Conservation (phyloP, 2,797 vertebrate genomes). For the Anguilla marmorata region DNA sequence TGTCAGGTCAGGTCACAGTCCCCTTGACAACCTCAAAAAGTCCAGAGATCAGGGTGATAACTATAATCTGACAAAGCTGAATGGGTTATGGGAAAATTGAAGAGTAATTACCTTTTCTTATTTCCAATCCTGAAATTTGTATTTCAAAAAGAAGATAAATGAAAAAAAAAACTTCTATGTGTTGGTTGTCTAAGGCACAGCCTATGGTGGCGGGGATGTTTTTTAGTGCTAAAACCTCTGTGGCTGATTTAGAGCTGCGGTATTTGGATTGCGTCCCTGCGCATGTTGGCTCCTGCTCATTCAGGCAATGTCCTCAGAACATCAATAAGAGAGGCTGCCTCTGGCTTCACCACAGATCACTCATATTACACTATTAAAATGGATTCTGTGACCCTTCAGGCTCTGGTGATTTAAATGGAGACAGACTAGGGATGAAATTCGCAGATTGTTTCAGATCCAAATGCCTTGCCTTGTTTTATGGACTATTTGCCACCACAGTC, state of each 20-base stretch:
- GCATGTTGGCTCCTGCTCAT: neutral
- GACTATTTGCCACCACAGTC: neutral
- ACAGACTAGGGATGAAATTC: constrained; percentile 11
- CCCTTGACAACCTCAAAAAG: neutral
- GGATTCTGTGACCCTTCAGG: neutral
- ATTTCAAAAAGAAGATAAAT: neutral
- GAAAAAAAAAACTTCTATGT: neutral
- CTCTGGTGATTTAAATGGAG: constrained; percentile 9
- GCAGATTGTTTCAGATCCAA: neutral
- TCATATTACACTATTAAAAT: neutral
- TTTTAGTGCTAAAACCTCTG: neutral
- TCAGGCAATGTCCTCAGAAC: neutral
- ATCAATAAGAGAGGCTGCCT: neutral
- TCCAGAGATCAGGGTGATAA: neutral
- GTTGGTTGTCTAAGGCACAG: neutral
- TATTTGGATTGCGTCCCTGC: neutral
- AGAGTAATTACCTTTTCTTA: neutral
- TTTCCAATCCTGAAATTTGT: neutral
- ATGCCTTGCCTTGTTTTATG: neutral
- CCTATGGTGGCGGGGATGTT: neutral
- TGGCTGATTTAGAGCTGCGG: neutral
- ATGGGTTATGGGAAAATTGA: neutral
- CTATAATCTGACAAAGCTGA: neutral
- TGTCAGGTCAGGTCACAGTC: neutral
- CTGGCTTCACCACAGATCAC: neutral